Base-by-base conservation (phyloP, 2,113 vertebrate genomes). In the Callochromis pleurospilus region DNA sequence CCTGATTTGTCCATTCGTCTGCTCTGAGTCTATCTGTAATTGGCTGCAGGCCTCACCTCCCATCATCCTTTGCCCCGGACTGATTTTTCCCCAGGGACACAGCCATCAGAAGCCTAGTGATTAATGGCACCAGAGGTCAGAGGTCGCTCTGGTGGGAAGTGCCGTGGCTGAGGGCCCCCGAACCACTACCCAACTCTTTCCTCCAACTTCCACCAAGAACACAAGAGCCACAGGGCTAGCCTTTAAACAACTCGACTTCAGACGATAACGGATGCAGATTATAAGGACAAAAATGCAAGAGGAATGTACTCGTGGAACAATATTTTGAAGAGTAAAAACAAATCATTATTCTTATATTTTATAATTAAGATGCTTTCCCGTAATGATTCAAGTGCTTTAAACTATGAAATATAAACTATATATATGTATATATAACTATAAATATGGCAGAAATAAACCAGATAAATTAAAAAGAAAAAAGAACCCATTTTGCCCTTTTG, bases 51-150 rank as follows among this genome's bases (percentile, higher is more conserved):
- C 89, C 92, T 92, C 93, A 95, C 90, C 93, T 96, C 95, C 95
- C 95, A 95, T 96, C 95, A 95, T 96, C 93, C 95, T 94, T 95
- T 96, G 95, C 93, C 94, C 93, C 10, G 92, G 89, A 92, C 93
- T 96, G 96, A 96, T 96, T 95, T 95, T 84, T 90, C 96, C 95
- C 93, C 70, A 90, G 95, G 94, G 96, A 96, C 94, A 87, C 21
- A 82, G 90, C 96, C 95, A 96, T 97, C 96, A 96, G 93, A 89
- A 95, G 94, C 89, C 51, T 93, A 93, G 95, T 96, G 96, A 97
- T 97, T 97, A 96, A 97, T 96, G 95, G 94, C 91, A 90, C 80
- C 79, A 14, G 73, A 89, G 96, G 95, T 96, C 94, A 96, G 90
- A 92, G 95, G 95, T 96, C 47, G 15, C 81, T 75, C 62, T 91